Evolutionary conservation across 1,140 invertebrate genomes (phyloP), one percentile per base, ranked within the genome.

Genomic region (Adelges cooleyi): DNA sequence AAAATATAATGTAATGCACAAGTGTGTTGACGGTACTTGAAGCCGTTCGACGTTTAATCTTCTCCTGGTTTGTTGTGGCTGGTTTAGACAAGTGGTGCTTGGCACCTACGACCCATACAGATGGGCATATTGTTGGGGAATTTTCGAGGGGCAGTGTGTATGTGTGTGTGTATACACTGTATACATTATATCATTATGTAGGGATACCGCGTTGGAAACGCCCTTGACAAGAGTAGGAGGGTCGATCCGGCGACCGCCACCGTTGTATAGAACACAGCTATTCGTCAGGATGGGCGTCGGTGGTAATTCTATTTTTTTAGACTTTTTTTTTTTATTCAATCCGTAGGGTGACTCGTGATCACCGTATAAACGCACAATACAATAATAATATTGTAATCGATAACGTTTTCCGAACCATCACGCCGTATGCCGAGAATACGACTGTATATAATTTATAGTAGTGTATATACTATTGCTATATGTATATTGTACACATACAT

Each of bases 341-440:
- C 25, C 53, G 8, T n/a, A 22, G 38, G 53, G 53, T 33, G 29
- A 33, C 29, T 6, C 29, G n/a, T n/a, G 29, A 33, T 33, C 29
- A 33, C 29, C 29, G 11, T 33, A 33, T 33, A 33, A 33, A 33
- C 11, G 11, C 11, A 33, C 29, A 33, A 33, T 33, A 33, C 53
- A 42, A 56, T 56, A 33, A 44, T 44, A 56, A 56, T 42, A 56
- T 42, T 42, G 53, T 56, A 56, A 56, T 40, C 53, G 53, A 42
- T 56, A 42, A 44, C 53, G 53, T 25, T 42, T 56, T 33, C 29
- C 11, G 29, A 33, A 33, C 29, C 11, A 33, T 33, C 36, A 22
- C 22, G n/a, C 53, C 53, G 53, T 56, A 20, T 56, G 53, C 38
- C 27, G 40, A 11, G 40, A 33, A 33, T 11, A 33, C 29, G n/a